Evolutionary conservation across 2,113 vertebrate species (phyloP), one percentile per base, ranked within the genome.

Genomic region (Pollachius pollachius): DNA sequence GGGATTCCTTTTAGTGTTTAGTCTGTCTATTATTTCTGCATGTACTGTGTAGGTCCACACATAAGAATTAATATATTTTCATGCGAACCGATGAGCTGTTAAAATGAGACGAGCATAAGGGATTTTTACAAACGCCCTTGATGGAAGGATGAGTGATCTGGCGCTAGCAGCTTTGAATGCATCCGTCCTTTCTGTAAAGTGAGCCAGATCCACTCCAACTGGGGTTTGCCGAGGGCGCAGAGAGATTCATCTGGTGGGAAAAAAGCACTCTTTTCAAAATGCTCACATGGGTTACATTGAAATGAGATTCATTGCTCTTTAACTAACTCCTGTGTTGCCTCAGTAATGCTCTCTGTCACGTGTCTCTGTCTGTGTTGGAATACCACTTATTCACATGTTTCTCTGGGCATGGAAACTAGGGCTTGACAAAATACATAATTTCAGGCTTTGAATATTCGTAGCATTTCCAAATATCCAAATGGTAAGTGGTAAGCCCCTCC

Each of bases 221-320:
- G 60, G 85, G 77, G 56, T 62, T 59, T 18, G 23, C 66, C 67
- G 66, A 6, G 16, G 7, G 54, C 15, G 15, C 4, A 52, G 65
- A 68, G 70, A 70, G 69, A 67, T 79, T 87, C 75, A 77, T 85
- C 70, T 78, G 60, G 62, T 70, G 64, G 62, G 70, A 64, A 59
- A 68, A 67, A 77, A 75, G 62, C 67, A 41, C 74, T 73, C 18
- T 16, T 70, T 52, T 81, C 58, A 72, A 34, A 72, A 72, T 62
- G 71, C 78, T 72, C 67, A 77, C 58, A 58, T 17, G 56, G 69
- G 74, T 82, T 69, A 71, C 65, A 73, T 75, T 83, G 70, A 81
- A 82, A 73, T 64, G 59, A 69, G 60, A 71, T 72, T 69, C 71
- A 72, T 66, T 57, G 57, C 64, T 76, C 72, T 78, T 57, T 34